Conservation (phyloP, 2,797 vertebrate species). For the Parambassis ranga region DNA sequence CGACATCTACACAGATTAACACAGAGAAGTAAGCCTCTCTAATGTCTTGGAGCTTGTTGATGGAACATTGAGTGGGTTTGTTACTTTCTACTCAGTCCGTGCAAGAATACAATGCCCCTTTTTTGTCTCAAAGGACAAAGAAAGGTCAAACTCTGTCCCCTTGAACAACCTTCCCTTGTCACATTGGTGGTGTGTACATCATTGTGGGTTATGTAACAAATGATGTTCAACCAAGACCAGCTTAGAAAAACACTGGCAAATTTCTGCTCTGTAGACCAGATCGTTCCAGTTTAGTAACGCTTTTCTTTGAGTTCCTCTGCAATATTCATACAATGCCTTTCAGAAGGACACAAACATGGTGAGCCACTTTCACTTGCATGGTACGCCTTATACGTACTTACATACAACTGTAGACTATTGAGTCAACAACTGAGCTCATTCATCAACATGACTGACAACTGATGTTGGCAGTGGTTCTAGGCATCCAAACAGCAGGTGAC, state of each 20-base stretch:
- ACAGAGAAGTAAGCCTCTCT: conserved; percentile 45
- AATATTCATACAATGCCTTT: neutral
- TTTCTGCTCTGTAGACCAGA: neutral
- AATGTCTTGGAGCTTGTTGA: conserved; percentile 58
- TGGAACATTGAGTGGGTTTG: conserved; percentile 66
- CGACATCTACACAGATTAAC: conserved; percentile 21
- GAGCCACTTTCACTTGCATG: neutral
- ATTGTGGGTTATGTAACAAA: conserved; percentile 61
- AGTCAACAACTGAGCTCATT: neutral
- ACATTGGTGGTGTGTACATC: conserved; percentile 29
- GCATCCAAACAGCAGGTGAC: neutral
- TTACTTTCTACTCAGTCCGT: conserved; percentile 62
- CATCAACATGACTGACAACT: neutral
- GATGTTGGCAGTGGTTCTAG: neutral
- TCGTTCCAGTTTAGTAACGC: neutral
- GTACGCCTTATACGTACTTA: neutral
- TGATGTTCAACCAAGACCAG: conserved; percentile 10
- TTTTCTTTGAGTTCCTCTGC: conserved; percentile 14
- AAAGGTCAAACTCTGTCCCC: conserved; percentile 43
- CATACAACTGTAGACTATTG: too few relatives aligned
- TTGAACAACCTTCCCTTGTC: conserved; percentile 61
- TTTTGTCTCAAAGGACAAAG: conserved; percentile 58
- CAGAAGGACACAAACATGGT: neutral
- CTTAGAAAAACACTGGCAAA: conserved; percentile 9
- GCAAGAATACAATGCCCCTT: conserved; percentile 50